Evolutionary conservation across 53 echinoderm and acorn worm genomes (phyloP), one percentile per base, ranked within the genome.

Genomic region (Astropecten irregularis): DNA sequence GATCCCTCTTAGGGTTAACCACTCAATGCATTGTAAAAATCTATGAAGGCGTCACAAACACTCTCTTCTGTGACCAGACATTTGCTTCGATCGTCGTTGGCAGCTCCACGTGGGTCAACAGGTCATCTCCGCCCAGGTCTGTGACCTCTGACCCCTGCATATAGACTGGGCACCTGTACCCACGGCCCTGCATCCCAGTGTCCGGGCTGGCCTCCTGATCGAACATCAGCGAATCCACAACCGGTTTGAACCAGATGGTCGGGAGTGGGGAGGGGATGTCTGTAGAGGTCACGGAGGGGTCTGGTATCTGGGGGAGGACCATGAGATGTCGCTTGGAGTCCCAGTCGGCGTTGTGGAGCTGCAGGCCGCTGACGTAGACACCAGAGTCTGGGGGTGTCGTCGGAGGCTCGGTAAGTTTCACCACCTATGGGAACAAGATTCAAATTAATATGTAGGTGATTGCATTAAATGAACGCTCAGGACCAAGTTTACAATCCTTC

Each of bases 281-380:
- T 38, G 18, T 62, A 20, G 42, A 23, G 22, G 46, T 73, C 55
- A 60, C 39, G 11, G 65, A 46, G 16, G 66, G 70, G 61, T 46
- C 51, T 35, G 26, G 76, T 20, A 71, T 68, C 49, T 50, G 66
- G 13, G 85, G 90, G 2, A 90, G 90, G 26, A 49, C 49, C 14
- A 79, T 70, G 32, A 85, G 73, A 9, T 62, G 44, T 4, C 82
- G 81, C 10, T 82, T 81, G 47, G 86, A 3, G 53, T 90, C 90
- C 90, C 90, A 90, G 10, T 66, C 50, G 48, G 93, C 96, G 62
- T 93, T 91, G 89, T 91, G 86, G 4, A 95, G 93, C 10, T 53
- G 63, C 4, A 95, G 69, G 10, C 96, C 89, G 42, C 53, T 70
- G 39, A 95, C 13, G 76, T 95, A 95, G 52, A 84, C 77, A 1